Percentiles rank a stretch among this genome's conserved stretches.
Conservation (phyloP, 1,140 invertebrate genomes). For the Ruditapes philippinarum region DNA sequence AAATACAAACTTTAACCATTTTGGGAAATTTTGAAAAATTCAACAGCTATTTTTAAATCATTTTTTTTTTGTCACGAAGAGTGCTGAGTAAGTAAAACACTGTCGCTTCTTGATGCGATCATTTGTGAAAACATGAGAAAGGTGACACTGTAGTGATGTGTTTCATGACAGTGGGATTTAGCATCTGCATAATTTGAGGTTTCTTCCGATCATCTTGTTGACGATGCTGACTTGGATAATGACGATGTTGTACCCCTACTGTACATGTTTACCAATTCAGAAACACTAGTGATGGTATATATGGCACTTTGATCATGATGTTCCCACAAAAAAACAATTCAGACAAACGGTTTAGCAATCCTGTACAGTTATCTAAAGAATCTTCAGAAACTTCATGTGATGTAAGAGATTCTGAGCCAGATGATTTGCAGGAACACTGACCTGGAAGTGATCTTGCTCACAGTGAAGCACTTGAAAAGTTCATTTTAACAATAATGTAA, state of each 20-base stretch:
- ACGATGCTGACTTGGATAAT: not conserved
- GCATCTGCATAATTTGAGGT: no score
- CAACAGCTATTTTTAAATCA: no score
- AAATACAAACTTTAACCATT: no score
- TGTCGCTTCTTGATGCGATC: no score
- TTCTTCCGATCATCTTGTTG: no score
- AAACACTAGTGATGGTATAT: not conserved
- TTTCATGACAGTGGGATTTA: no score
- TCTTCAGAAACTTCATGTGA: not conserved
- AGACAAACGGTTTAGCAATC: not conserved
- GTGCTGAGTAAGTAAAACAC: no score
- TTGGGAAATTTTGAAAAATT: no score
- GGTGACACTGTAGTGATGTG: no score
- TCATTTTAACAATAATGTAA: no score
- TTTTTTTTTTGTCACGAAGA: no score
- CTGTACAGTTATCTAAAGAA: not conserved
- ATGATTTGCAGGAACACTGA: not conserved
- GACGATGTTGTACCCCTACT: not conserved
- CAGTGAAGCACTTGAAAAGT: not conserved
- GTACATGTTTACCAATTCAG: not conserved
- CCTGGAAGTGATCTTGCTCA: conserved; percentile 16
- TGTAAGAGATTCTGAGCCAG: not conserved
- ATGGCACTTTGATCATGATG: not conserved
- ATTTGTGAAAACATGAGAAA: no score
- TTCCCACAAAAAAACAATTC: not conserved